These are phyloP conservation scores for Limosa lapponica DNA, from an alignment of 2,797 vertebrate genomes.

Conservation along the genomic window DNA sequence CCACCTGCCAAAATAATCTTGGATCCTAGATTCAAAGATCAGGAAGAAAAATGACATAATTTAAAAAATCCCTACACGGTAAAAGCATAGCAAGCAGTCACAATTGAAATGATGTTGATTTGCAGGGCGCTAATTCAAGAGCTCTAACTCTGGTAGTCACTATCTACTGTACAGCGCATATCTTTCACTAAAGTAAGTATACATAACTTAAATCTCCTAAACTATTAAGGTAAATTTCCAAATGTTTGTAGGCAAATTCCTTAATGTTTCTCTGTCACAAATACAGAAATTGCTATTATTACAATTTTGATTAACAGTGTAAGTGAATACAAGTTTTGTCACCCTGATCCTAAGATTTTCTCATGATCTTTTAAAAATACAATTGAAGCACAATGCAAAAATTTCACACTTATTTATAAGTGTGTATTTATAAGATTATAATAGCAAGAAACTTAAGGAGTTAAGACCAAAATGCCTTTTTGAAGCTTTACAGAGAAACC, in stretches of 20 bases:
- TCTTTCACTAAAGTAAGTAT: background rate
- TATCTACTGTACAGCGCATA: background rate
- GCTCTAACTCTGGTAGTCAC: background rate
- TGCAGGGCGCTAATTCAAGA: background rate
- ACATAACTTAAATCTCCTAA: background rate
- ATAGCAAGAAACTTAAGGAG: background rate
- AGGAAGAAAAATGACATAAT: background rate
- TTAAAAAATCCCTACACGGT: background rate
- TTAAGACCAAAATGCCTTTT: background rate
- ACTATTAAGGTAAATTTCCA: background rate
- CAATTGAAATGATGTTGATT: background rate
- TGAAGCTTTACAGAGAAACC: background rate
- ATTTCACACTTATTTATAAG: background rate
- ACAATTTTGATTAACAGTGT: background rate
- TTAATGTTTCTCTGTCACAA: background rate
- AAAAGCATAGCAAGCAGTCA: background rate
- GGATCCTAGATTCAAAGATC: slow-evolving; percentile 81
- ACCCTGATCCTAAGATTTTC: background rate
- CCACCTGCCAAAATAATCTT: slow-evolving; percentile 89
- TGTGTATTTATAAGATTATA: too few relatives aligned
- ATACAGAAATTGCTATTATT: background rate
- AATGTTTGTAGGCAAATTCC: background rate
- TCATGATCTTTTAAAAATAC: background rate
- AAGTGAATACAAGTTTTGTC: background rate
- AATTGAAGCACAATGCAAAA: background rate